A percentile compares a stretch with the other conserved stretches of the same genome.
Evolutionary conservation across 2,797 vertebrate species (phyloP).

Genomic region (Anas bahamensis): DNA sequence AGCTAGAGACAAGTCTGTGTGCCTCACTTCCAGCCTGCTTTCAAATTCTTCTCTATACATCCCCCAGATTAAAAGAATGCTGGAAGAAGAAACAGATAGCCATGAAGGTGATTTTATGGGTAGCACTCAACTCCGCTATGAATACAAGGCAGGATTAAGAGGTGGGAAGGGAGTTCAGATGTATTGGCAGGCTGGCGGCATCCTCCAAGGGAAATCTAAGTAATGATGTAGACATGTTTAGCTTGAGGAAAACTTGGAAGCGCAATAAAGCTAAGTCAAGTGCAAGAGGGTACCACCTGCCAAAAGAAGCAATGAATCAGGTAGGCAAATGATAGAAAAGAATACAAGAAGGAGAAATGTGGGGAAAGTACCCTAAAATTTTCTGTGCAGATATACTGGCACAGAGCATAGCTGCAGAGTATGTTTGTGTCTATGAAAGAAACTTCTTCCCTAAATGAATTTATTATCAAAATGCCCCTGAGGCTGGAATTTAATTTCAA

Average conservation of each 20-base stretch:
- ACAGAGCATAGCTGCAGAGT: background rate
- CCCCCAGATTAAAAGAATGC: background rate
- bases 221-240: background rate
- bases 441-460: slow-evolving; percentile 64
- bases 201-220: background rate
- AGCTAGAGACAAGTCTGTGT: background rate
- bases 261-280: slow-evolving; percentile 36
- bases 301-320: slow-evolving; percentile 10
- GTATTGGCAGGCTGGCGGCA: background rate
- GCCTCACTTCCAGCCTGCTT: background rate
- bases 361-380: slow-evolving; percentile 59
- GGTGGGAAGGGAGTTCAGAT: background rate
- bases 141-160: background rate
- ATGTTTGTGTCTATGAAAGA: slow-evolving; percentile 52
- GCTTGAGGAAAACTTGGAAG: slow-evolving; percentile 26
- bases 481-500: slow-evolving; percentile 76
- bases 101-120: background rate
- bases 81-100: background rate
- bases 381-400: slow-evolving; percentile 11
- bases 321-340: background rate
- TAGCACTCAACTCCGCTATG: background rate
- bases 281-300: background rate
- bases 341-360: slow-evolving; percentile 1
- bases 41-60: background rate
- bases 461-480: slow-evolving; percentile 72